These are phyloP conservation scores for Hyposoter didymator DNA, from an alignment of 2,888 invertebrate species.

Conservation along the genomic window DNA sequence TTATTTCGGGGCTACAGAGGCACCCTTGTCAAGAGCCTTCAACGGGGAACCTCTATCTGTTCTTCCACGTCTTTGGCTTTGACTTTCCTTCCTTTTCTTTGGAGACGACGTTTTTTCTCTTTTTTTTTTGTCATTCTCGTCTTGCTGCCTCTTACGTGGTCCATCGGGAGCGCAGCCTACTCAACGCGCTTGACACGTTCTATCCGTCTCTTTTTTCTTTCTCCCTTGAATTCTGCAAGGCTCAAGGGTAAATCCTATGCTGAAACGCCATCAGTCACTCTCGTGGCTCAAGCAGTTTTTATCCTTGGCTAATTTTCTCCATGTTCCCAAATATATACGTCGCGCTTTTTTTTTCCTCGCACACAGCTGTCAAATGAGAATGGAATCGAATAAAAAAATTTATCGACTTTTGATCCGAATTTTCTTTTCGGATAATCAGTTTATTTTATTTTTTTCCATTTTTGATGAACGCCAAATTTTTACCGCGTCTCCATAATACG, in stretches of 20 bases:
- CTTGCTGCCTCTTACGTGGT: constrained; percentile 44
- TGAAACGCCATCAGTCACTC: constrained; percentile 60
- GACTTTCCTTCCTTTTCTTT: not conserved
- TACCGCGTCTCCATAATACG: not conserved
- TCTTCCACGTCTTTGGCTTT: constrained; percentile 28
- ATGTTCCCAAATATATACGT: not conserved
- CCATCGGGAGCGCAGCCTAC: constrained; percentile 25
- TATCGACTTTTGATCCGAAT: not conserved
- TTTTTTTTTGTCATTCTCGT: constrained; percentile 7
- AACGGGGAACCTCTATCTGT: constrained; percentile 37
- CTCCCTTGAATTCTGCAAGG: constrained; percentile 25
- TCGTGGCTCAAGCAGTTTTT: constrained; percentile 49
- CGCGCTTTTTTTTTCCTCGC: not conserved
- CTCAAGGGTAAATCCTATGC: constrained; percentile 30
- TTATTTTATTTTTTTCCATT: not conserved
- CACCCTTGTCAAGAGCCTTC: constrained; percentile 56
- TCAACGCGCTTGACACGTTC: constrained; percentile 46
- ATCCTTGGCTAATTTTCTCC: constrained; percentile 50
- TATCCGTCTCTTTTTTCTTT: constrained; percentile 37
- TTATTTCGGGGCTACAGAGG: constrained; percentile 45
- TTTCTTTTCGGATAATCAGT: not conserved
- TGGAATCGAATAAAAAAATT: not conserved
- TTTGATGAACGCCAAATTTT: not conserved
- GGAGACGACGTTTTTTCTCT: constrained; percentile 14
- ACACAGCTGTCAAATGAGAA: not conserved